phyloP scores from a whole-genome alignment of 2,797 vertebrate genomes.

The Falco berigora region DNA sequence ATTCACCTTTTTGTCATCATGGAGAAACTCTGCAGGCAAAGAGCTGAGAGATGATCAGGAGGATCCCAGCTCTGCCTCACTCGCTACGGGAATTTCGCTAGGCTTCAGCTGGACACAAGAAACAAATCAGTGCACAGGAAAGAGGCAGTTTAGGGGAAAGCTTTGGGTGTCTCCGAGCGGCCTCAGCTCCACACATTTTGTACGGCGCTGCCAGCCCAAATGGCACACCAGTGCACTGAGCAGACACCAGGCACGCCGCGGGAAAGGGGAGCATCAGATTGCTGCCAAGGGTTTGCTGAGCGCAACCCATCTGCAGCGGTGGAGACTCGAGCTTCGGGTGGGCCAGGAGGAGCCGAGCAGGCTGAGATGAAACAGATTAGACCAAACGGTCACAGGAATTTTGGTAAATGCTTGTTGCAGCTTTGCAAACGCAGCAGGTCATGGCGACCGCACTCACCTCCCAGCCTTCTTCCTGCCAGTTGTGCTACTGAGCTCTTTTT shows the following conservation, averaged over 20 bases:
- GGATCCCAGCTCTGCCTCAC: neutral
- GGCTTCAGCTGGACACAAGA: neutral
- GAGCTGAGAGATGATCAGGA: neutral
- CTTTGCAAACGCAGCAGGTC: neutral
- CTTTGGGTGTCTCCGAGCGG: accelerated
- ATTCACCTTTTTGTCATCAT: neutral
- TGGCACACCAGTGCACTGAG: neutral
- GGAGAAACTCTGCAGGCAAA: neutral
- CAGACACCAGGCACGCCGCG: neutral
- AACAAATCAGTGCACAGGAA: neutral
- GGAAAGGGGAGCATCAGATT: neutral
- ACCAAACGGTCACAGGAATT: accelerated
- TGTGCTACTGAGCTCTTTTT: neutral
- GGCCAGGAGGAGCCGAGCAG: neutral
- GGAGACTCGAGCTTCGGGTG: accelerated
- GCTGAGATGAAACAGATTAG: accelerated
- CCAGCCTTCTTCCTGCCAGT: neutral
- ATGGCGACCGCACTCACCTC: accelerated
- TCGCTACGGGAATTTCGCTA: neutral
- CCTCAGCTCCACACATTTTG: accelerated
- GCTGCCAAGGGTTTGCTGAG: neutral
- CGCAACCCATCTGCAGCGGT: accelerated
- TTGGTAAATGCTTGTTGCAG: neutral
- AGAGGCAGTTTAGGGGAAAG: neutral
- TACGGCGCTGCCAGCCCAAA: neutral